Base-by-base conservation (phyloP, 2,797 vertebrate genomes). In the Alcedo quadribrachys region DNA sequence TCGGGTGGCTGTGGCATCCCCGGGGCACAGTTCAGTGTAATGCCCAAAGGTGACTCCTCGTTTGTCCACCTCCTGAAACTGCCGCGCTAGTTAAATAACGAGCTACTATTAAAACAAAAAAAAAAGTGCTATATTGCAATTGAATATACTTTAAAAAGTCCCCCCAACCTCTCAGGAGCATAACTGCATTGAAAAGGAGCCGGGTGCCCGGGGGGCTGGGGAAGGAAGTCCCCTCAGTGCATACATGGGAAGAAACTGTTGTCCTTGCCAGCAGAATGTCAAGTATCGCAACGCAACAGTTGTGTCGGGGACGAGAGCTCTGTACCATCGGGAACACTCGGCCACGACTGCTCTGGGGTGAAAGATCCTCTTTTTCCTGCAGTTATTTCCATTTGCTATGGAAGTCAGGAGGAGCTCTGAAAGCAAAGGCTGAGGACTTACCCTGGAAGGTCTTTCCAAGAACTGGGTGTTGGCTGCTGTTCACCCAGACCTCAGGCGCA, bases 101-200 rank as follows among this genome's bases (percentile, higher is more conserved):
- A 96, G 85, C 94, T 97, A 96, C 91, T 96, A 96, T 96, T 65
- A 65, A 55, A 54, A n/a, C 11, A 28, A 51, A 28, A 53, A 11
- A n/a, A 42, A 68, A 97, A 97, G 96, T 97, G 96, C 96, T 97
- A 94, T 93, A 92, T 95, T 86, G 94, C 95, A 88, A 96, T 42
- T 55, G 93, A 95, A 92, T 89, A 88, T 80, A 91, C 32, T 71
- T 90, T 19, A 57, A 94, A 89, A 27, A 58, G 12, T 20, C 61
- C 42, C 60, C 74, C 76, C 86, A 90, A 83, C 79, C 76, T 73
- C 77, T 85, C 63, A 63, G 91, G 48, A 87, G 82, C 88, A 28
- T 51, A 94, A 92, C 81, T 92, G 96, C 69, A 45, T 94, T 90
- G 60, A 84, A 94, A 88, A 81, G 32, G 73, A 76, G 84, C 70